Base-by-base conservation (phyloP, 2,888 invertebrate species). In the Agrilus biguttatus region DNA sequence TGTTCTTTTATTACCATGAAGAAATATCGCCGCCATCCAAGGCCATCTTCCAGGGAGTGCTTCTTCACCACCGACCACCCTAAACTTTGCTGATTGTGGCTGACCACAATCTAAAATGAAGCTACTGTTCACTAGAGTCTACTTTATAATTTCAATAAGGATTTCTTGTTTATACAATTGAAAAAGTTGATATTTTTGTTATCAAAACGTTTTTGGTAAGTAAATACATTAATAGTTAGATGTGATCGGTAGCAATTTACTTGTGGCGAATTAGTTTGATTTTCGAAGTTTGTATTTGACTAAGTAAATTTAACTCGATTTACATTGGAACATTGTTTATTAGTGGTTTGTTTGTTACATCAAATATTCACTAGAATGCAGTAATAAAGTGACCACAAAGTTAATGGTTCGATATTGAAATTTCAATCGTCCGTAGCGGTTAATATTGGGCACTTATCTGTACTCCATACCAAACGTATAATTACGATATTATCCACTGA, bases 21-120 rank as follows among this genome's bases (percentile, higher is more conserved):
- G 71, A 65, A 86, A 92, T 53, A 92, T 89, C 2, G 92, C 92
- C 0, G 88, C 93, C 84, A 95, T 86, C 93, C 93, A 95, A 0
- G 95, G 93, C 89, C 91, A 91, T 41, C 87, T 78, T 0, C 92
- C 92, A 0, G 87, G 80, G 19, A 81, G 71, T 0, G 90, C 75
- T 60, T 84, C 82, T 42, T 83, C 80, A 5, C 95, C 95, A 0
- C 95, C 95, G 0, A 95, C 93, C 36, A 95, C 88, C 5, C 93
- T 77, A 49, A 85, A 89, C 36, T 83, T 81, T 41, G 83, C 87
- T 55, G 80, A 79, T 68, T 83, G 87, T 49, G 83, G 78, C 51
- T 86, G 80, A 0, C 88, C 88, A 56, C 88, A 89, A 51, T 87
- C 86, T 82, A 62, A 8, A 66, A 66, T 50, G 44, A 41, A 28